Evolutionary conservation across 2,113 vertebrate genomes (phyloP).

Genomic region (Notechis scutatus): DNA sequence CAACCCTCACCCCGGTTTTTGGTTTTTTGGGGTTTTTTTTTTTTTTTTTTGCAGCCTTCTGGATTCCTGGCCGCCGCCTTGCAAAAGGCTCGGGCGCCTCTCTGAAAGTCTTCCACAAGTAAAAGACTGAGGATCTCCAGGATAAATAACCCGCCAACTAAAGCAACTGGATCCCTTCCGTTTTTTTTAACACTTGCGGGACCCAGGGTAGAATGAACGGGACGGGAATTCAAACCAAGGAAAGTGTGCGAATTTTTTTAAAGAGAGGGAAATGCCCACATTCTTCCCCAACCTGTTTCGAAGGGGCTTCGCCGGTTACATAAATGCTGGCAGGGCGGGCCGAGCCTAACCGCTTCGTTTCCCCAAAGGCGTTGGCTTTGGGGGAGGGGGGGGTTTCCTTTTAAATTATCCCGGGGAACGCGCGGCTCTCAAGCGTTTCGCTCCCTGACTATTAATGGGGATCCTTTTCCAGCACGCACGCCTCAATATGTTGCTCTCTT

Average conservation of each 20-base stretch:
- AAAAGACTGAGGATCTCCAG: neutral
- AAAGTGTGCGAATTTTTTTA: no score
- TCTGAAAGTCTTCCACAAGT: neutral
- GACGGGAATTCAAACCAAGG: neutral
- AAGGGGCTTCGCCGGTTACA: neutral
- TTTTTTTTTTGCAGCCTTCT: no score
- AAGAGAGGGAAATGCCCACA: neutral
- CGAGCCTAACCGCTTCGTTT: constrained; percentile 39
- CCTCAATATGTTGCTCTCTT: constrained; percentile 60
- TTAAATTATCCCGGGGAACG: constrained; percentile 11
- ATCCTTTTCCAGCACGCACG: constrained; percentile 37
- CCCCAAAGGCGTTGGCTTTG: constrained; percentile 40
- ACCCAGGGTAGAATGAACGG: neutral
- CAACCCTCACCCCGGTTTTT: neutral
- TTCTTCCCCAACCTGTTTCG: neutral
- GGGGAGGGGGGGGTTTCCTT: neutral
- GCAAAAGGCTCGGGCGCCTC: neutral
- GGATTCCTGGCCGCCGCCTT: neutral
- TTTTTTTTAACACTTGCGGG: neutral
- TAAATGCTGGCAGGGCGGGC: neutral
- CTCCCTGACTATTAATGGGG: neutral
- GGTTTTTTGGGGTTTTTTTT: no score
- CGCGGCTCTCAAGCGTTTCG: neutral
- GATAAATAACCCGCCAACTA: neutral
- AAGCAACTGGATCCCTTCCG: neutral